Conservation (phyloP, 2,888 invertebrate genomes). For the Drosophila cognata region DNA sequence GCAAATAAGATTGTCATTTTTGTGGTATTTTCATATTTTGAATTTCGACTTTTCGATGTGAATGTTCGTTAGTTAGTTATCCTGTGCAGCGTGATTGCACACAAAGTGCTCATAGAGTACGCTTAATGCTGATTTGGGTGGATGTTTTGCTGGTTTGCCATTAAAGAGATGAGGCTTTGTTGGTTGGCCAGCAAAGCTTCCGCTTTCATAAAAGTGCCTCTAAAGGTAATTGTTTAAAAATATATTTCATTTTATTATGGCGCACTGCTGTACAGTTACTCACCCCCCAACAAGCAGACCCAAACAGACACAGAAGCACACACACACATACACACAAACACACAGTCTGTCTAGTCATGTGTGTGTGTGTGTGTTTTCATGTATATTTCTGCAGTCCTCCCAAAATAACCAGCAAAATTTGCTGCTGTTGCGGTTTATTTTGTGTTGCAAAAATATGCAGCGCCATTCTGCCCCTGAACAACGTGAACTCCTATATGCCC, state of each 20-base stretch:
- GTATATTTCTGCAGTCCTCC: conserved; percentile 66
- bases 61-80: conserved; percentile 5
- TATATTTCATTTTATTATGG: conserved; percentile 76
- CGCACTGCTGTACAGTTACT: conserved; percentile 38
- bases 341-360: conserved; percentile 58
- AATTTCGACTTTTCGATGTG: background rate
- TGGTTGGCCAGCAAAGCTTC: conserved; percentile 56
- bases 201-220: conserved; percentile 67
- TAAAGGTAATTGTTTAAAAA: conserved; percentile 78
- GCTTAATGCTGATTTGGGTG: conserved; percentile 13
- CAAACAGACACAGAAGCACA: conserved; percentile 23
- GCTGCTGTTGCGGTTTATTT: conserved; percentile 79
- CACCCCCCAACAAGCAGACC: conserved; percentile 13
- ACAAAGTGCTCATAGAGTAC: conserved; percentile 21
- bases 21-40: background rate
- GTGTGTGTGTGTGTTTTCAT: conserved; percentile 43
- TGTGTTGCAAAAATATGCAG: conserved; percentile 77
- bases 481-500: conserved; percentile 1
- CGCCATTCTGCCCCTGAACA: background rate
- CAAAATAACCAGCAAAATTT: conserved; percentile 75
- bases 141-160: conserved; percentile 3
- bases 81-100: conserved; percentile 17
- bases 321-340: conserved; percentile 25
- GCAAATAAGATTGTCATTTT: background rate
- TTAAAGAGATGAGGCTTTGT: conserved; percentile 38